Percentiles rank a stretch among this genome's conserved stretches.
These are phyloP conservation scores for Troglohyphantes excavatus DNA, from an alignment of 2,888 invertebrate species.

Conservation along the genomic window DNA sequence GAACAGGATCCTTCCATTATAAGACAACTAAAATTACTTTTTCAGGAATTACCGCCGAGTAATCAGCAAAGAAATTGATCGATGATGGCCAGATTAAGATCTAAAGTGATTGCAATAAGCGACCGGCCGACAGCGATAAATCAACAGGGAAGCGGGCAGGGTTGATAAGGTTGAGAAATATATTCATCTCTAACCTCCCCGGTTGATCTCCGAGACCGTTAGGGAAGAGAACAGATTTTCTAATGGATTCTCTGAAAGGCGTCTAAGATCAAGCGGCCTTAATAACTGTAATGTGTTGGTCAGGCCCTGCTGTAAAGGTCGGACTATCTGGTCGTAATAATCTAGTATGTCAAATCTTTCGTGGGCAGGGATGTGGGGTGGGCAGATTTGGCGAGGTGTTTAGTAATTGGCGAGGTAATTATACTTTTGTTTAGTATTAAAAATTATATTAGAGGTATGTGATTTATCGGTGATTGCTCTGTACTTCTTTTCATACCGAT, in stretches of 20 bases:
- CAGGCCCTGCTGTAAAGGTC: slow-evolving; percentile 43
- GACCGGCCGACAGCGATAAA: slow-evolving; percentile 29
- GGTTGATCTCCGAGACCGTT: not conserved
- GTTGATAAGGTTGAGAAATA: slow-evolving; percentile 18
- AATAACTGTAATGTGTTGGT: slow-evolving; percentile 53
- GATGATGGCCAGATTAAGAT: slow-evolving; percentile 44
- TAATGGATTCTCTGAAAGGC: slow-evolving; percentile 49
- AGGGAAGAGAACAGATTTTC: slow-evolving; percentile 19
- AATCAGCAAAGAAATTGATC: slow-evolving; percentile 48
- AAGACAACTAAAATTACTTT: slow-evolving; percentile 46
- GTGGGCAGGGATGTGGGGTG: not conserved
- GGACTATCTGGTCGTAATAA: slow-evolving; percentile 27
- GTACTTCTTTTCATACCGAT: too few species aligned
- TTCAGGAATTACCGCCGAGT: slow-evolving; percentile 18
- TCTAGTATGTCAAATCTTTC: not conserved
- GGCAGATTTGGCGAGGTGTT: not conserved
- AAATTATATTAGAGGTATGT: too few species aligned
- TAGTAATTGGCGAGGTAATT: slow-evolving; percentile 4
- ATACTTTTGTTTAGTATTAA: too few species aligned
- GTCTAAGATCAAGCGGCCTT: slow-evolving; percentile 36
- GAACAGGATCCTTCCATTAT: slow-evolving; percentile 10
- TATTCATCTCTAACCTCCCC: not conserved
- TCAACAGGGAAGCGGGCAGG: slow-evolving; percentile 4
- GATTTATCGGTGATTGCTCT: too few species aligned
- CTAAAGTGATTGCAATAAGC: slow-evolving; percentile 43